phyloP scores from a whole-genome alignment of 2,888 invertebrate genomes.

The Cephus runcator region DNA sequence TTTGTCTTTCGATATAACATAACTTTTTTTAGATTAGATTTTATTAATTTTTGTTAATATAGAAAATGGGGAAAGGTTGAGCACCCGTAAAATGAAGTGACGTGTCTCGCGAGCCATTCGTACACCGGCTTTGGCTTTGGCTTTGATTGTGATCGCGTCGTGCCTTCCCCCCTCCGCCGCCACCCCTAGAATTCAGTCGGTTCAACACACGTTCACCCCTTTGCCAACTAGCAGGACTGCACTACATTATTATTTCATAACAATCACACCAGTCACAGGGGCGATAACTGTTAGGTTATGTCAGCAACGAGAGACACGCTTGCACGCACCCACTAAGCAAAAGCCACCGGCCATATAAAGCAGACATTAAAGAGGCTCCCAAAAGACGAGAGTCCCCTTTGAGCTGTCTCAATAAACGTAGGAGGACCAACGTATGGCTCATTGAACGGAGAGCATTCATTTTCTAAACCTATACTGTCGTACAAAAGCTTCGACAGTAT shows the following conservation, averaged over 20 bases:
- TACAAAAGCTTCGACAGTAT: not conserved
- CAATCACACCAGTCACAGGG: constrained; percentile 47
- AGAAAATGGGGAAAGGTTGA: constrained; percentile 33
- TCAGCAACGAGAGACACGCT: not conserved
- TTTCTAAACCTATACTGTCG: not conserved
- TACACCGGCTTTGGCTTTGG: constrained; percentile 46
- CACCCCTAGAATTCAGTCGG: constrained; percentile 11
- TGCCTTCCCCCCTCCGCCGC: constrained; percentile 30
- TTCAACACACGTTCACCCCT: constrained; percentile 27
- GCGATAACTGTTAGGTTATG: constrained; percentile 49
- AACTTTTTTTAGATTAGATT: not conserved
- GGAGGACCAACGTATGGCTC: not conserved
- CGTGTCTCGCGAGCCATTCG: constrained; percentile 38
- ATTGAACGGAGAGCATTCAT: not conserved
- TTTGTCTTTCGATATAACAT: not conserved
- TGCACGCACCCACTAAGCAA: not conserved
- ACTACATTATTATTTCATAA: constrained; percentile 57
- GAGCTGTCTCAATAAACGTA: not conserved
- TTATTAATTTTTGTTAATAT: not conserved
- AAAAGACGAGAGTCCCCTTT: not conserved
- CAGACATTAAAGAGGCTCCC: not conserved
- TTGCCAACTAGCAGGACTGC: constrained; percentile 19
- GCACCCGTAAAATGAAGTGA: constrained; percentile 54
- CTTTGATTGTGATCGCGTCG: constrained; percentile 53
- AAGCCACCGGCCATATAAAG: not conserved